phyloP scores from a whole-genome alignment of 2,797 vertebrate species.

The Crocodylus rhombifer region DNA sequence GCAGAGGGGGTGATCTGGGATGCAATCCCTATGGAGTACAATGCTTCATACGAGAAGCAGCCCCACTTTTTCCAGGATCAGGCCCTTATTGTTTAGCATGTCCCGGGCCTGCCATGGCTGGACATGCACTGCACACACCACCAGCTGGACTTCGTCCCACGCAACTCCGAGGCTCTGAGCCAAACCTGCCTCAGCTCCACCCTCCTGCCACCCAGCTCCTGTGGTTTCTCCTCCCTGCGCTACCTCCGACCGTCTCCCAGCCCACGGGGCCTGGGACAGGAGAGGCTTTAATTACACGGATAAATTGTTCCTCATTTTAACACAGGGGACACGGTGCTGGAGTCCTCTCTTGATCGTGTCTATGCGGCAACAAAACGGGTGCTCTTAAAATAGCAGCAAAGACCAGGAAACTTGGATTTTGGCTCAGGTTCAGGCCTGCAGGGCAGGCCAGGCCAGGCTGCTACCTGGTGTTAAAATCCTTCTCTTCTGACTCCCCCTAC shows the following conservation, averaged over 20 bases:
- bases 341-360: too few relatives aligned
- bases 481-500: too few relatives aligned
- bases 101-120: background rate
- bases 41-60: background rate
- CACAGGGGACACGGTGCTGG: too few relatives aligned
- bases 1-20: background rate
- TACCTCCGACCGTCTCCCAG: background rate
- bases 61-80: slow-evolving; percentile 17
- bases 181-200: slow-evolving; percentile 41
- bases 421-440: too few relatives aligned
- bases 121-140: fast-evolving
- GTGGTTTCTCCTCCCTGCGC: background rate
- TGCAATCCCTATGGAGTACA: background rate
- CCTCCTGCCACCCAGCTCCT: background rate
- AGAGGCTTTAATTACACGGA: background rate
- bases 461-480: too few relatives aligned
- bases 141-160: slow-evolving; percentile 33
- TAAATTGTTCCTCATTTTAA: background rate
- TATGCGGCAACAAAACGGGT: background rate
- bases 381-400: background rate
- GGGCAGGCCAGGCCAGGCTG: too few relatives aligned
- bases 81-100: fast-evolving
- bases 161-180: fast-evolving
- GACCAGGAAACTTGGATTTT: background rate
- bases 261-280: fast-evolving